A percentile compares a stretch with the other conserved stretches of the same genome.
These are phyloP conservation scores for Syndactyla subalaris DNA, from an alignment of 2,797 vertebrate genomes.

Conservation along the genomic window DNA sequence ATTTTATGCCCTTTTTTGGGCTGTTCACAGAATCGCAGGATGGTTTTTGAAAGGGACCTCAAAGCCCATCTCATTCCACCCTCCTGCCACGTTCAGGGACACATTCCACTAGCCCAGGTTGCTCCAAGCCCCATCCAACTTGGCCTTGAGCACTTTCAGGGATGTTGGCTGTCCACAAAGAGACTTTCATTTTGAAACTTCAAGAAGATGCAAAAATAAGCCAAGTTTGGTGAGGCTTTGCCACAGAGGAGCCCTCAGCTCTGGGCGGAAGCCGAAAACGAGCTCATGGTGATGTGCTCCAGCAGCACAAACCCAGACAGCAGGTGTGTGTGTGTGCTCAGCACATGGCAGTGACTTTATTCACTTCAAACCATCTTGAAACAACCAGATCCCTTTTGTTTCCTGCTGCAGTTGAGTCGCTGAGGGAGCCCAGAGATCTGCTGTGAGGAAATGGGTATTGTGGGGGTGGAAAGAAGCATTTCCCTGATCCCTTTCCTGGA, in stretches of 20 bases:
- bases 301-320: background rate
- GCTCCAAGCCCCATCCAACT: background rate
- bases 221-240: background rate
- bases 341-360: fast-evolving
- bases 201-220: fast-evolving
- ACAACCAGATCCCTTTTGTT: background rate
- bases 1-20: background rate
- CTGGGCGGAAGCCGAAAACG: fast-evolving
- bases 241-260: fast-evolving
- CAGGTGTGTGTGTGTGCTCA: fast-evolving
- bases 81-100: background rate
- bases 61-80: background rate
- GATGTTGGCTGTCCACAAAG: background rate
- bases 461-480: fast-evolving
- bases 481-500: fast-evolving
- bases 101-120: background rate
- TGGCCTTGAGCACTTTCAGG: background rate
- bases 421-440: background rate
- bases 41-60: background rate
- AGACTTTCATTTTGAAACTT: fast-evolving
- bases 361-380: fast-evolving
- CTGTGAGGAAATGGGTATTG: fast-evolving
- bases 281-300: background rate
- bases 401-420: background rate
- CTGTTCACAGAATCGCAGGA: background rate